Base-by-base conservation (phyloP, 2,797 vertebrate species). In the Pipistrellus nathusii region DNA sequence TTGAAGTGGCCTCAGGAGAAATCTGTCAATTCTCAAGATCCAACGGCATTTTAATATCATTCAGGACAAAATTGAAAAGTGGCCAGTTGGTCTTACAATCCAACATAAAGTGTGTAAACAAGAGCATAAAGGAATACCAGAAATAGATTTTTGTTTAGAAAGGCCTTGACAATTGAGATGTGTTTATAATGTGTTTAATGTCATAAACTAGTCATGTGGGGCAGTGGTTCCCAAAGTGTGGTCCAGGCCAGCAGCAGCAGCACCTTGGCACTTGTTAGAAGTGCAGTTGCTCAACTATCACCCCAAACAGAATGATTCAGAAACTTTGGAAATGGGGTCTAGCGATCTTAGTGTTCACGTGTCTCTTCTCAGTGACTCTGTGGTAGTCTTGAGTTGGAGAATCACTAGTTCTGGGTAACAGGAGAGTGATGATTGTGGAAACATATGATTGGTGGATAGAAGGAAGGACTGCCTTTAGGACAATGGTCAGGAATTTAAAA, bases 121-220 rank as follows among this genome's bases (percentile, higher is more conserved):
- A 76, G 10, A 91, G 11, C 12, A 51, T 32, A n/a, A 53, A 87
- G 68, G 18, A 41, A 69, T 44, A 86, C 55, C 21, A 69, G n/a
- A 46, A 82, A 46, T 15, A 38, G 35, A 51, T 72, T 93, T 93
- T 93, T 94, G 20, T 80, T 93, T 92, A 53, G 78, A 62, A 95
- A 80, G 30, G 21, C 12, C 71, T 71, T 77, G 66, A 62, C 3
- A 68, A 13, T 90, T 73, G 85, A 62, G n/a, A 51, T 77, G 41
- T 59, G 35, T 32, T n/a, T n/a, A n/a, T n/a, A n/a, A n/a, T n/a
- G n/a, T n/a, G n/a, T n/a, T n/a, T n/a, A n/a, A 80, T 35, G 15
- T 27, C 41, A 64, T 30, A 12, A 53, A 15, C 48, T 14, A n/a
- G 46, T 71, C 38, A 44, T 38, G 38, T 25, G 35, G 6, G 38